phyloP scores from a whole-genome alignment of 2,888 invertebrate genomes.

The Pandemis cinnamomeana region DNA sequence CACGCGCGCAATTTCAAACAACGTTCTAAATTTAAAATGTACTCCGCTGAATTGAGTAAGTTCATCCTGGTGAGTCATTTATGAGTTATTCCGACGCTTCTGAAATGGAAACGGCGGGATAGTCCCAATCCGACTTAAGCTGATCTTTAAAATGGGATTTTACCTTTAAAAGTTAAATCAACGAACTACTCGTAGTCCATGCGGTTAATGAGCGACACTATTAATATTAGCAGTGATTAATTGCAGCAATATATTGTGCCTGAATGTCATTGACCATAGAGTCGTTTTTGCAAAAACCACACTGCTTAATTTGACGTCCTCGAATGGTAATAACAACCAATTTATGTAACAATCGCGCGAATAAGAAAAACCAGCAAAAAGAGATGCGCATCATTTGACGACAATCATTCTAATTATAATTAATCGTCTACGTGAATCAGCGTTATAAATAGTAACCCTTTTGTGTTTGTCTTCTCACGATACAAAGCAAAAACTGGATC shows the following conservation, averaged over 20 bases:
- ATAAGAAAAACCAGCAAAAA: conserved; percentile 15
- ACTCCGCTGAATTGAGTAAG: conserved; percentile 10
- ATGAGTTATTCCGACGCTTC: conserved; percentile 15
- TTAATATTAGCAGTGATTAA: neutral
- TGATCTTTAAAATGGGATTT: conserved; percentile 22
- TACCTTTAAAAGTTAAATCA: neutral
- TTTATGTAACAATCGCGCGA: conserved; percentile 10
- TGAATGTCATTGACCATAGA: neutral
- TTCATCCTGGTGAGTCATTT: conserved; percentile 32
- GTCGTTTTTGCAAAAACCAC: neutral
- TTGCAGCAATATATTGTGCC: neutral
- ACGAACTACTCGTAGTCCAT: neutral
- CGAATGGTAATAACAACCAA: neutral
- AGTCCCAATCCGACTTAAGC: conserved; percentile 22
- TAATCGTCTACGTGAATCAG: conserved; percentile 24
- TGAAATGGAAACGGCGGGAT: conserved; percentile 1
- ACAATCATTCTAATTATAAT: conserved; percentile 20
- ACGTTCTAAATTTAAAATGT: conserved; percentile 28
- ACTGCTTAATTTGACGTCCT: neutral
- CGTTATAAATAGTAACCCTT: conserved; percentile 10
- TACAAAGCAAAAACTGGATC: conserved; percentile 27
- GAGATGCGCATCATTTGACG: conserved; percentile 10
- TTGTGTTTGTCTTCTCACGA: conserved; percentile 37
- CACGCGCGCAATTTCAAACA: conserved; percentile 15
- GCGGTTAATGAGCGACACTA: neutral